A percentile compares a stretch with the other conserved stretches of the same genome.
phyloP scores from a whole-genome alignment of 2,113 vertebrate species.

The Lontra canadensis region DNA sequence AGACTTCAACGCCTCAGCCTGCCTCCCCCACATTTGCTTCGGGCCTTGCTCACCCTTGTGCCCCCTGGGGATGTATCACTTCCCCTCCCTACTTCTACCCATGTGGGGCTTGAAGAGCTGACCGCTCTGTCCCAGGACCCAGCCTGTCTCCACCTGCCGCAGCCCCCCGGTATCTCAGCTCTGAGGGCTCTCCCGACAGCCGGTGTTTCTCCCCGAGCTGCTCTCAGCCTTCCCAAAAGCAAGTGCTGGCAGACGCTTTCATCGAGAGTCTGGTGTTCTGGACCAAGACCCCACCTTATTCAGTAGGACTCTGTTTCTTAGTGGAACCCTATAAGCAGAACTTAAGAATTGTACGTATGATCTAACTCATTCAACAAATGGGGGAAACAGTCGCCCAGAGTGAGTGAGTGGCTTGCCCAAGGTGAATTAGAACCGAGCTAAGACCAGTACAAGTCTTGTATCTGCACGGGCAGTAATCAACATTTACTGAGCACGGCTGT shows the following conservation, averaged over 20 bases:
- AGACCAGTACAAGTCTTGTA: background rate
- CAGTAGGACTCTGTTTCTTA: background rate
- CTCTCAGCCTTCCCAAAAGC: background rate
- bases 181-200: background rate
- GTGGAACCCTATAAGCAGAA: background rate
- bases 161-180: background rate
- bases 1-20: background rate
- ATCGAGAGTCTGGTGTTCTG: background rate
- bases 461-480: background rate
- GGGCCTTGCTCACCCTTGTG: background rate
- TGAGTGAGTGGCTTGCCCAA: background rate
- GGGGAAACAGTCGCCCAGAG: background rate
- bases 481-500: background rate
- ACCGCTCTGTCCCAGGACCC: background rate
- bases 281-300: background rate
- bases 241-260: background rate
- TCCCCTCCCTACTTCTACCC: background rate
- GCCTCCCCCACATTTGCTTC: background rate
- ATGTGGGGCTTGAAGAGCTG: background rate
- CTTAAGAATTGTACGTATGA: background rate
- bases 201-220: background rate
- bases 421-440: background rate
- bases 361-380: background rate
- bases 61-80: background rate
- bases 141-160: background rate